Percentiles rank a stretch among this genome's conserved stretches.
Conservation (phyloP, 2,113 vertebrate genomes). For the Genyomyrus donnyi region DNA sequence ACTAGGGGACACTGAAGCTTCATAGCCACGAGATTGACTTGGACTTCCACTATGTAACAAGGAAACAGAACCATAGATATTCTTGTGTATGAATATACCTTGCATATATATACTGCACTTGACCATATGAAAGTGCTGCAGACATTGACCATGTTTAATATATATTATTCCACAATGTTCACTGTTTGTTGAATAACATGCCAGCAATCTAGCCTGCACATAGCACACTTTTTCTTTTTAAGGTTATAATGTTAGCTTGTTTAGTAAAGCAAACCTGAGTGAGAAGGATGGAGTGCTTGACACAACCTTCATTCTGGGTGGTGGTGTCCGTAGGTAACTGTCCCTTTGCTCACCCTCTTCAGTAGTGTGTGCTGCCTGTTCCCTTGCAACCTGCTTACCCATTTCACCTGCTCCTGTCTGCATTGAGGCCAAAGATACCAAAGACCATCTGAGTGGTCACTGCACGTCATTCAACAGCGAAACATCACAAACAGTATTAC, state of each 20-base stretch:
- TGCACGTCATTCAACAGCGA: background rate
- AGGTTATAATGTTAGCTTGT: background rate
- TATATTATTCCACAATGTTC: background rate
- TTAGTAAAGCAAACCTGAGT: conserved; percentile 44
- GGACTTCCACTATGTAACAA: conserved; percentile 44
- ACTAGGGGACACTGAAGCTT: conserved; percentile 44
- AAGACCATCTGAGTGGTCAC: background rate
- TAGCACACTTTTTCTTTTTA: background rate
- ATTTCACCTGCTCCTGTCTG: conserved; percentile 31
- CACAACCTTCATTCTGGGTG: conserved; percentile 27
- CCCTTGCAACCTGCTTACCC: conserved; percentile 23
- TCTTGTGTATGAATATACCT: background rate
- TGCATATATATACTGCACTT: background rate
- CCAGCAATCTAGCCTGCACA: background rate
- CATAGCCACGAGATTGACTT: conserved; percentile 27
- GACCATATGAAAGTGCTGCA: background rate
- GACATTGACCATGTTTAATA: background rate
- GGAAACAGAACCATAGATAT: background rate
- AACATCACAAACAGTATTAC: background rate
- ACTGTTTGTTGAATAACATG: background rate
- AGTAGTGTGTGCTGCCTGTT: conserved; percentile 20
- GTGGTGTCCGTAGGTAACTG: conserved; percentile 24
- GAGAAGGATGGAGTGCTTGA: conserved; percentile 44
- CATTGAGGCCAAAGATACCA: background rate
- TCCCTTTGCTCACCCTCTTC: conserved; percentile 20